phyloP scores from a whole-genome alignment of 2,888 invertebrate genomes.

The Chloromyia formosa region DNA sequence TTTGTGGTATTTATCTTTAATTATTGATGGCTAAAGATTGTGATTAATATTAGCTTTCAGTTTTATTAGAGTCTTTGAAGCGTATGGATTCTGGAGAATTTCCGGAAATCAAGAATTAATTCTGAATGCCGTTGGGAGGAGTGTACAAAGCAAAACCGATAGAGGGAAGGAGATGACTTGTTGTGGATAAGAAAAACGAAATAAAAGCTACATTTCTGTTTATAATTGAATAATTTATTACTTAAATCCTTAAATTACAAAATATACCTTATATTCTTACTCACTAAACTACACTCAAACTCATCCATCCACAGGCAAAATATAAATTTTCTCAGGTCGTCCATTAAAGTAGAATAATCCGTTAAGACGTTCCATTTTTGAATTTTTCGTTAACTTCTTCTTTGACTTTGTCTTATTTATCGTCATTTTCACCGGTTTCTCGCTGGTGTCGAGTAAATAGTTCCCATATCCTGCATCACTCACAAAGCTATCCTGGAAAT shows the following conservation, averaged over 20 bases:
- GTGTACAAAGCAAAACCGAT: no score
- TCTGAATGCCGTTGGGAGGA: no score
- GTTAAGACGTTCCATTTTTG: slow-evolving; percentile 25
- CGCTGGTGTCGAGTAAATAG: not conserved
- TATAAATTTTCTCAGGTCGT: slow-evolving; percentile 27
- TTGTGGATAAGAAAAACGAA: not conserved
- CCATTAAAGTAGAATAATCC: slow-evolving; percentile 42
- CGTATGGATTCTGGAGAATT: no score
- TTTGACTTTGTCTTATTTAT: not conserved
- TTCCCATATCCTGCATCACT: slow-evolving; percentile 13
- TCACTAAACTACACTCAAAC: not conserved
- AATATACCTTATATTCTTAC: slow-evolving; percentile 2
- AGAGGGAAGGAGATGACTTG: no score
- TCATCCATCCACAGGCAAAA: slow-evolving; percentile 6
- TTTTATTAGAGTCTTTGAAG: no score
- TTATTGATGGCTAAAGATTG: no score
- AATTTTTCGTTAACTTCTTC: slow-evolving; percentile 31
- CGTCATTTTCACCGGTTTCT: not conserved
- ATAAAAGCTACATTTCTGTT: not conserved
- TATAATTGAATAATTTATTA: slow-evolving; percentile 1
- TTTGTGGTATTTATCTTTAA: no score
- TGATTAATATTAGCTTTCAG: no score
- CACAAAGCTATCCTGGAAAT: slow-evolving; percentile 12
- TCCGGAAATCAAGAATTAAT: no score
- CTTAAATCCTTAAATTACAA: not conserved